Evolutionary conservation across 1,140 invertebrate genomes (phyloP).

Genomic region (Latrodectus geometricus): DNA sequence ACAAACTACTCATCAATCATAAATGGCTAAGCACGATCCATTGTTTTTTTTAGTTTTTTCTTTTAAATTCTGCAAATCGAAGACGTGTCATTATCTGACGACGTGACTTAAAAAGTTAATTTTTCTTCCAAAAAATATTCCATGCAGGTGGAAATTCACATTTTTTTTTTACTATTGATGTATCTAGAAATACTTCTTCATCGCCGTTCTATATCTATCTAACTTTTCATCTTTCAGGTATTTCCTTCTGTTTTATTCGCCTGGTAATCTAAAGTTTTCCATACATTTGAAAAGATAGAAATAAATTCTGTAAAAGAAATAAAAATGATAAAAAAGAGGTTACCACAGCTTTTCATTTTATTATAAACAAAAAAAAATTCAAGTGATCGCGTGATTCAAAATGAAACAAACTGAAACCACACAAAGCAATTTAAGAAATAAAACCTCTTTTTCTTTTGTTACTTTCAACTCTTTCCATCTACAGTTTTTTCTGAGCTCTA

Average conservation of each 20-base stretch:
- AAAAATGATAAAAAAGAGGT: neutral
- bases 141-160: neutral
- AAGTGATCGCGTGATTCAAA: constrained; percentile 30
- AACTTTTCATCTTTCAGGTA: neutral
- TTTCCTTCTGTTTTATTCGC: constrained; percentile 7
- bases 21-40: constrained; percentile 28
- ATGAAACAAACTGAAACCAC: constrained; percentile 35
- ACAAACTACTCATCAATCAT: constrained; percentile 33
- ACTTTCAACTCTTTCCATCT: neutral
- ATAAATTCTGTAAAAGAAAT: neutral
- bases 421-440: constrained; percentile 52
- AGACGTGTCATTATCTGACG: constrained; percentile 39
- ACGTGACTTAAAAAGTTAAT: constrained; percentile 57
- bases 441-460: constrained; percentile 26
- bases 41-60: neutral
- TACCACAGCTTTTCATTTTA: constrained; percentile 40
- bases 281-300: neutral
- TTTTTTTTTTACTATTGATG: constrained; percentile 13
- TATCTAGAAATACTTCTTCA: constrained; percentile 25
- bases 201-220: neutral
- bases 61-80: constrained; percentile 39
- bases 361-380: constrained; percentile 18
- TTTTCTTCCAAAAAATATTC: constrained; percentile 25
- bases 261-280: constrained; percentile 28
- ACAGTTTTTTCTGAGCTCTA: neutral